These are phyloP conservation scores for Mastigias papua DNA, from an alignment of 30 jellyfish, hydroid and myxozoan species.

Conservation along the genomic window DNA sequence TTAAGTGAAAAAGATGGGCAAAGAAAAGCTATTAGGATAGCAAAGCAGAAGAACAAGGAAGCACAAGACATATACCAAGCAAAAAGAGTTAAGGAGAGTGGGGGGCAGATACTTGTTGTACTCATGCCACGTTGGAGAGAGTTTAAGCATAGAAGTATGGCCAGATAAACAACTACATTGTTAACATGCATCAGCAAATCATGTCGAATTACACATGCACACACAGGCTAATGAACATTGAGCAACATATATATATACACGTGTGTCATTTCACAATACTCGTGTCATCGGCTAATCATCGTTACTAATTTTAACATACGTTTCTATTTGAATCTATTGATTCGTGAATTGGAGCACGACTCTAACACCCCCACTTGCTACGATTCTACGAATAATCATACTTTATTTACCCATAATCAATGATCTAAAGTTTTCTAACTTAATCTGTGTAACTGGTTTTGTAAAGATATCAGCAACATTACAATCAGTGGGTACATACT, in stretches of 20 bases:
- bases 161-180: not conserved
- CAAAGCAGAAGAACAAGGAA: too few relatives aligned
- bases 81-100: too few relatives aligned
- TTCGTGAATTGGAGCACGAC: not conserved
- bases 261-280: not conserved
- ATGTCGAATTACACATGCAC: not conserved
- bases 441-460: slow-evolving; percentile 36
- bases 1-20: too few relatives aligned
- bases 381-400: not conserved
- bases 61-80: too few relatives aligned
- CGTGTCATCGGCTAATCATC: not conserved
- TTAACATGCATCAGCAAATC: not conserved
- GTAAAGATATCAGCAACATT: slow-evolving; percentile 76
- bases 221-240: not conserved
- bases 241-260: not conserved
- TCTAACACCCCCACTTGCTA: not conserved
- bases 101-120: not conserved
- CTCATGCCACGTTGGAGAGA: not conserved
- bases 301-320: not conserved
- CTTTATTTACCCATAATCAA: slow-evolving; percentile 9
- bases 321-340: not conserved
- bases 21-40: too few relatives aligned
- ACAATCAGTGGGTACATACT: slow-evolving; percentile 33
- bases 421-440: slow-evolving; percentile 22
- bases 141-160: not conserved